Conservation (phyloP, 2,113 vertebrate species). For the Centrocercus urophasianus region DNA sequence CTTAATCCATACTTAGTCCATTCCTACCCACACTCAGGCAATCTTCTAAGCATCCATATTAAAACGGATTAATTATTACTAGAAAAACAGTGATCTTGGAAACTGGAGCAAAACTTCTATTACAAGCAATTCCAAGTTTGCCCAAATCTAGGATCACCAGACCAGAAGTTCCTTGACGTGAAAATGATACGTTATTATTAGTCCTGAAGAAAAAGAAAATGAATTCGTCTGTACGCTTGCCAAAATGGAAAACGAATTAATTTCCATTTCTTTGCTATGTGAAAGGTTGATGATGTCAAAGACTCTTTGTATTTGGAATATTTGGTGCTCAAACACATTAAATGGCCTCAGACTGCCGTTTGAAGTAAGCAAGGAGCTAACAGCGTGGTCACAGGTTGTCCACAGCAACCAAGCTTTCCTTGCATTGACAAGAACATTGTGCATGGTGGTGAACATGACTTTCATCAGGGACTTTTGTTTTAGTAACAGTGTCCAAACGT, state of each 20-base stretch:
- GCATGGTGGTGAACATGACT: neutral
- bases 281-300: neutral
- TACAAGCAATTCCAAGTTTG: neutral
- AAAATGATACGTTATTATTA: neutral
- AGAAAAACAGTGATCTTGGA: neutral
- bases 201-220: neutral
- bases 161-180: neutral
- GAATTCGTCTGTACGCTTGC: neutral
- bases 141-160: neutral
- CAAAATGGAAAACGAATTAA: neutral
- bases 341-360: neutral
- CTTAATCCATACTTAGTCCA: neutral
- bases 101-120: neutral
- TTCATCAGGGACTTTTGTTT: neutral
- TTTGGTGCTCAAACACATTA: neutral
- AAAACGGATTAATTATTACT: neutral
- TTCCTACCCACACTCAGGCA: neutral
- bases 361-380: neutral
- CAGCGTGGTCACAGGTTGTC: neutral
- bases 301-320: neutral
- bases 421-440: rapidly evolving
- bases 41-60: neutral
- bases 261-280: neutral
- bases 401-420: neutral
- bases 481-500: neutral